These are phyloP conservation scores for Pollenia angustigena DNA, from an alignment of 2,888 invertebrate genomes.

Conservation along the genomic window DNA sequence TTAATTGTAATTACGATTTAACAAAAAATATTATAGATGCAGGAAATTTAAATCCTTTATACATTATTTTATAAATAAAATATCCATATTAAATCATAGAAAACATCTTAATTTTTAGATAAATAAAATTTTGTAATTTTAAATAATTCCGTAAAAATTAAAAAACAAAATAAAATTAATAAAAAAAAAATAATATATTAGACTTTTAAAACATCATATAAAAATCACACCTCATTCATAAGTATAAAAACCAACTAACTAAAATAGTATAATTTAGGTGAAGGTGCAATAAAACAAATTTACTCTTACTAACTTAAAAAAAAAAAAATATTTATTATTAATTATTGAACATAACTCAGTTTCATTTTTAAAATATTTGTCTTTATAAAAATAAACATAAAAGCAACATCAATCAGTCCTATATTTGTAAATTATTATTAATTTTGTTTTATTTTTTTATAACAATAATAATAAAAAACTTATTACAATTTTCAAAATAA, in stretches of 20 bases:
- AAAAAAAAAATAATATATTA: conserved; percentile 24
- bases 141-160: conserved; percentile 45
- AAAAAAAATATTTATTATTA: conserved; percentile 59
- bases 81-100: conserved; percentile 7
- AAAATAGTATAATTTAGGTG: conserved; percentile 77
- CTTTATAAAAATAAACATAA: conserved; percentile 21
- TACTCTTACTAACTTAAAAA: conserved; percentile 70
- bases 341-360: conserved; percentile 23
- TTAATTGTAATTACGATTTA: conserved; percentile 27
- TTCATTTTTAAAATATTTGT: conserved; percentile 31
- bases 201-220: neutral
- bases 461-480: conserved; percentile 15
- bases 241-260: conserved; percentile 64
- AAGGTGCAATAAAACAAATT: conserved; percentile 80
- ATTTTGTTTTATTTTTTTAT: conserved; percentile 3
- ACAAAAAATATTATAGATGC: conserved; percentile 37
- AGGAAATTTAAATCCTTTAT: conserved; percentile 74
- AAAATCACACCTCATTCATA: conserved; percentile 68
- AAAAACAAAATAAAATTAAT: neutral
- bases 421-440: conserved; percentile 53
- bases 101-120: conserved; percentile 77
- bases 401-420: conserved; percentile 58
- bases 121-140: conserved; percentile 77
- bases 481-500: conserved; percentile 48
- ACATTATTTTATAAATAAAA: conserved; percentile 75